Evolutionary conservation across 2,113 vertebrate species (phyloP).

Genomic region (Chaetodon auriga): DNA sequence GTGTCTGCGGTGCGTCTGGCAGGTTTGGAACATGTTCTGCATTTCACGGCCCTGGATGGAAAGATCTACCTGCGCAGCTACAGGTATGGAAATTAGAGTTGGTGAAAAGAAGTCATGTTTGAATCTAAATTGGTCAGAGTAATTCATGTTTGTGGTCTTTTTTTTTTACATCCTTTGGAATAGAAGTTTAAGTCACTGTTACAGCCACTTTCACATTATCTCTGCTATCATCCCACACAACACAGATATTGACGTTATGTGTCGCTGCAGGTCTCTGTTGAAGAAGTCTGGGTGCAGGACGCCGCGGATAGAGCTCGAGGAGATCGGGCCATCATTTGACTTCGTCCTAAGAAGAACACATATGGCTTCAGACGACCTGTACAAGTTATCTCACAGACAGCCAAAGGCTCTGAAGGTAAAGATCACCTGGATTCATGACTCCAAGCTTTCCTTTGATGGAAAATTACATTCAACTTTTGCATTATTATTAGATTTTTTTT

Average conservation of each 20-base stretch:
- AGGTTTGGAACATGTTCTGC: slow-evolving; percentile 93
- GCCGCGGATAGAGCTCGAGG: slow-evolving; percentile 94
- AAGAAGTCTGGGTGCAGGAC: slow-evolving; percentile 97
- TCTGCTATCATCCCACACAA: not conserved
- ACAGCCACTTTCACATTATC: not conserved
- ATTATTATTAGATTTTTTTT: too few species aligned
- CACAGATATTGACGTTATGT: not conserved
- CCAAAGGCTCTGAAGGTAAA: slow-evolving; percentile 93
- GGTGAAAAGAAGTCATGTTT: not conserved
- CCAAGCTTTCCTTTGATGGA: not conserved
- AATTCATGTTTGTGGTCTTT: not conserved
- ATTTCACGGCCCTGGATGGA: slow-evolving; percentile 93
- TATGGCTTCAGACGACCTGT: slow-evolving; percentile 95
- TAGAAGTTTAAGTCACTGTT: not conserved
- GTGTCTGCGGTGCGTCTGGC: slow-evolving; percentile 91
- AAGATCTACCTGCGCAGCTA: slow-evolving; percentile 96
- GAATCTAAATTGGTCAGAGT: not conserved
- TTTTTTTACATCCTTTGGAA: not conserved
- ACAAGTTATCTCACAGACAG: slow-evolving; percentile 89
- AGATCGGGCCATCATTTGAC: slow-evolving; percentile 95
- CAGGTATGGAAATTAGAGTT: slow-evolving; percentile 83
- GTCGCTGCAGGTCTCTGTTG: slow-evolving; percentile 86
- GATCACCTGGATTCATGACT: not conserved
- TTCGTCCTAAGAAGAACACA: slow-evolving; percentile 92
- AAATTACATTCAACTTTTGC: not conserved